Percentiles rank a stretch among this genome's conserved stretches.
These are phyloP conservation scores for Hypselothyrea guttata DNA, from an alignment of 2,888 invertebrate genomes.

Conservation along the genomic window DNA sequence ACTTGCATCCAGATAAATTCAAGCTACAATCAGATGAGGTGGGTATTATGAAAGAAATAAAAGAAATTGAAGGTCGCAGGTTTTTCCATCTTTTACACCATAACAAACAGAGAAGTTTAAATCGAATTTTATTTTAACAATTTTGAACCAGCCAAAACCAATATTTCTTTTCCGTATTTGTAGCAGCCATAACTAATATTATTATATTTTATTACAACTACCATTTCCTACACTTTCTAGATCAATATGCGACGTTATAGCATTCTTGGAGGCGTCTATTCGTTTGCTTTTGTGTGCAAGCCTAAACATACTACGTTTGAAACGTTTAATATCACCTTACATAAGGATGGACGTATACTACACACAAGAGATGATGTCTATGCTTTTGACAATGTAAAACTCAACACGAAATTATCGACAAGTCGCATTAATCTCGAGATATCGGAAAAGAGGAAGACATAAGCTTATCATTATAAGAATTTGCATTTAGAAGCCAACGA, in stretches of 20 bases:
- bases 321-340: constrained; percentile 69
- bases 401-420: too few species aligned
- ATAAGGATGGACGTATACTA: constrained; percentile 54
- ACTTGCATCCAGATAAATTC: constrained; percentile 54
- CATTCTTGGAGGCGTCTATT: constrained; percentile 78
- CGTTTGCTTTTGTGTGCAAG: constrained; percentile 67
- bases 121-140: too few species aligned
- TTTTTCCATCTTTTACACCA: too few species aligned
- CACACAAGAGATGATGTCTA: constrained; percentile 24
- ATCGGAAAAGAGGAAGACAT: neutral
- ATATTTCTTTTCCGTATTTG: neutral
- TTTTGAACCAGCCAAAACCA: neutral
- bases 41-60: too few species aligned
- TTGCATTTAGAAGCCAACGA: constrained; percentile 30
- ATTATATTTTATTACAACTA: neutral
- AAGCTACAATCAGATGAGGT: constrained; percentile 67
- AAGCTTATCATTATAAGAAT: too few species aligned
- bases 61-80: too few species aligned
- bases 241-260: constrained; percentile 73
- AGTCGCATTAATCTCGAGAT: too few species aligned
- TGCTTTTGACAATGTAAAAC: neutral
- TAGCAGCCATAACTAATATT: too few species aligned
- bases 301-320: constrained; percentile 60
- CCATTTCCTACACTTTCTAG: constrained; percentile 44
- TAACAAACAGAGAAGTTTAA: too few species aligned